A percentile compares a stretch with the other conserved stretches of the same genome.
phyloP scores from a whole-genome alignment of 2,113 vertebrate genomes.

The Pionites leucogaster region DNA sequence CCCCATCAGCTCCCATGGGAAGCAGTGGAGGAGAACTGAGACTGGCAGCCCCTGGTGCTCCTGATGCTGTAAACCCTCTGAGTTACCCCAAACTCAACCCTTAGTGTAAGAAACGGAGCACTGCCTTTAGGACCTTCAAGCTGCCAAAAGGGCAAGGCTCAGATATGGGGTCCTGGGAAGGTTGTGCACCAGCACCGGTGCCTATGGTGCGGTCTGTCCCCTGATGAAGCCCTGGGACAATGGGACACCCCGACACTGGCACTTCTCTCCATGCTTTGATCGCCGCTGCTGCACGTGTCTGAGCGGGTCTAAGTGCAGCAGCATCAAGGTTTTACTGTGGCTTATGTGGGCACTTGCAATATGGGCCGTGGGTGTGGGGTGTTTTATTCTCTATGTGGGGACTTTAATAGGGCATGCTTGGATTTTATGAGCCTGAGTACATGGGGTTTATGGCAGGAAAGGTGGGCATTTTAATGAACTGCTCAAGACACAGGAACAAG shows the following conservation, averaged over 20 bases:
- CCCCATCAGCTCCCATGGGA: not conserved
- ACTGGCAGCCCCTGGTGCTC: not conserved
- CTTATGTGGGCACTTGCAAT: not conserved
- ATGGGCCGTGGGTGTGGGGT: rapidly evolving
- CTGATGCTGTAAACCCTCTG: rapidly evolving
- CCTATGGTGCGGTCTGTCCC: rapidly evolving
- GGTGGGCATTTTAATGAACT: constrained; percentile 32
- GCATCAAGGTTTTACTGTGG: not conserved
- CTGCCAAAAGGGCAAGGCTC: not conserved
- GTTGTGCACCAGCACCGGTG: not conserved
- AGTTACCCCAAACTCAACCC: not conserved
- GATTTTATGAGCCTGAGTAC: not conserved
- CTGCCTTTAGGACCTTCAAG: not conserved
- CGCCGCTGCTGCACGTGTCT: rapidly evolving
- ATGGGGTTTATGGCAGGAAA: not conserved
- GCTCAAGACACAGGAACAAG: not conserved
- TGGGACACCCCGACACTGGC: not conserved
- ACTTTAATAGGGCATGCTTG: not conserved
- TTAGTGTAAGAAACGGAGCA: not conserved
- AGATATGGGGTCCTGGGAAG: not conserved
- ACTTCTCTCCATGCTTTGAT: rapidly evolving
- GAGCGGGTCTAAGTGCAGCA: not conserved
- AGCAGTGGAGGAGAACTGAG: rapidly evolving
- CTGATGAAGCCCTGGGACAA: rapidly evolving
- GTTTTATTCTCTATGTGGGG: not conserved